Percentiles rank a stretch among this genome's conserved stretches.
Conservation (phyloP, 2,113 vertebrate genomes). For the Tichodroma muraria region DNA sequence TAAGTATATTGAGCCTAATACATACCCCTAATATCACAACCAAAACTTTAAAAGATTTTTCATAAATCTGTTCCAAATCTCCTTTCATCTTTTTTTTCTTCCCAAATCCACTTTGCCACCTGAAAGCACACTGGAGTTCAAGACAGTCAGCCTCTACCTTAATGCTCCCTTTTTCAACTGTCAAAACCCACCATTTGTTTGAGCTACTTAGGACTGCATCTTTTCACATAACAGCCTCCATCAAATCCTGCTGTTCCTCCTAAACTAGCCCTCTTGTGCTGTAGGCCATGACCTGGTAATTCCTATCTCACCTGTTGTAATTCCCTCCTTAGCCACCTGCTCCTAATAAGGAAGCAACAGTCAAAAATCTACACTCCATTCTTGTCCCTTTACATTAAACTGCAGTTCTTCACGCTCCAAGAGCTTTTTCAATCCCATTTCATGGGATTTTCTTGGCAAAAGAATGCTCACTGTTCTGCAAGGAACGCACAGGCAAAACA, state of each 20-base stretch:
- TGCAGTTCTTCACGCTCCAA: neutral
- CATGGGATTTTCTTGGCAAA: neutral
- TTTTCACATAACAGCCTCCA: neutral
- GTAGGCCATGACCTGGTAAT: neutral
- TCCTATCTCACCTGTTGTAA: neutral
- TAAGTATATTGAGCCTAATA: neutral
- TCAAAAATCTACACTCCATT: neutral
- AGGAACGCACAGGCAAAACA: neutral
- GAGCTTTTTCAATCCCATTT: neutral
- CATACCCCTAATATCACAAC: neutral
- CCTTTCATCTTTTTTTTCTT: neutral
- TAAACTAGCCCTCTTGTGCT: neutral
- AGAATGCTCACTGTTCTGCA: neutral
- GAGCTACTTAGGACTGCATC: neutral
- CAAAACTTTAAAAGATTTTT: neutral
- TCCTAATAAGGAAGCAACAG: neutral
- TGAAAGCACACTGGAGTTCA: neutral
- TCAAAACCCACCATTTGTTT: neutral
- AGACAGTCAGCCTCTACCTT: neutral
- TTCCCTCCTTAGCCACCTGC: neutral
- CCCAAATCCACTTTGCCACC: neutral
- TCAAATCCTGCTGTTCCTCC: neutral
- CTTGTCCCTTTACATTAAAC: neutral
- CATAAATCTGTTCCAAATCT: neutral
- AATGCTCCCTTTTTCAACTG: neutral